Conservation (phyloP, 2,797 vertebrate genomes). For the Pristis pectinata region DNA sequence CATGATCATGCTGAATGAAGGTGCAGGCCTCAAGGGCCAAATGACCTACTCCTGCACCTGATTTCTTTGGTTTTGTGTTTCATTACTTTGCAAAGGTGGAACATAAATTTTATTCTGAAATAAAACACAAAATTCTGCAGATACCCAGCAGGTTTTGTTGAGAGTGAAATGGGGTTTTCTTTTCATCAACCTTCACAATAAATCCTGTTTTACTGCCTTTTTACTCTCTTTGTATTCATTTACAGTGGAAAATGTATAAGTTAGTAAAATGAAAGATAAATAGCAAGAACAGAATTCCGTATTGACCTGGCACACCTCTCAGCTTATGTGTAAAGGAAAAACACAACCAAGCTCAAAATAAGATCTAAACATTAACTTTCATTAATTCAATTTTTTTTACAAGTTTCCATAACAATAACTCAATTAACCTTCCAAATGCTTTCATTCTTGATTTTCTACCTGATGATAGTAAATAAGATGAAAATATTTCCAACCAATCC, state of each 20-base stretch:
- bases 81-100: background rate
- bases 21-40: too few relatives aligned
- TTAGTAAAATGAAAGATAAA: background rate
- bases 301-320: background rate
- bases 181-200: too few relatives aligned
- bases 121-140: too few relatives aligned
- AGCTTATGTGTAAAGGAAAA: background rate
- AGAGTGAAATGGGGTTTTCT: too few relatives aligned
- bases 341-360: background rate
- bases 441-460: constrained; percentile 40
- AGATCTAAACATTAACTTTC: background rate
- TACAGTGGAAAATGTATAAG: background rate
- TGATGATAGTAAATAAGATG: constrained; percentile 52
- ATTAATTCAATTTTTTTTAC: background rate
- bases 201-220: too few relatives aligned
- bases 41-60: too few relatives aligned
- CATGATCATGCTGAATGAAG: too few relatives aligned
- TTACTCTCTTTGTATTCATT: background rate
- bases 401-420: background rate
- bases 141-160: too few relatives aligned
- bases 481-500: constrained; percentile 54
- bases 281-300: background rate
- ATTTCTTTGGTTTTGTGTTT: background rate
- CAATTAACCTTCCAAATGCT: background rate
- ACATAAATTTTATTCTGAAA: background rate